Evolutionary conservation across 2,888 invertebrate species (phyloP), one percentile per base, ranked within the genome.

Genomic region (Endomychus coccineus): DNA sequence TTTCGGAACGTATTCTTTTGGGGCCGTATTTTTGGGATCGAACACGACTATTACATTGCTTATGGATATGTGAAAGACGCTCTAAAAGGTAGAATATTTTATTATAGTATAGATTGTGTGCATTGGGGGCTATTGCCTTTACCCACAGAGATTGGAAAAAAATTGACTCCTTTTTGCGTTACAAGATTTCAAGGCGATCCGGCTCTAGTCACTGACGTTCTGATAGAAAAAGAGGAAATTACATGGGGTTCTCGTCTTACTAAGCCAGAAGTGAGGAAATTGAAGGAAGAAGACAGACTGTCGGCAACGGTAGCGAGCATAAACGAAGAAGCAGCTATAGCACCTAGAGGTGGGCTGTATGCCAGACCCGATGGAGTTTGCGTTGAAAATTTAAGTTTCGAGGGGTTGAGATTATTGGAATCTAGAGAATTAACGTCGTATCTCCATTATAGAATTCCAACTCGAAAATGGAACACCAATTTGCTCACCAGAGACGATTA

Each of bases 1-100:
- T 89, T 90, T 61, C 66, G 71, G 10, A 76, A 78, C 57, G 75
- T 87, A 34, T 89, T 80, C 56, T 87, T 90, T 56, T 90, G 90
- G 88, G 92, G 91, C 0, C 79, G 81, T 57, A 79, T 92, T 33
- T 74, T 78, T 46, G 90, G 86, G 1, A 67, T 76, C 1, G 77
- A 78, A 45, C 72, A 72, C 11, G 89, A 90, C 63, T 92, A 92
- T 61, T 86, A 81, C 56, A 75, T 92, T 42, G 84, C 86, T 2
- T 86, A 79, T 54, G 91, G 92, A 9, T 79, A 81, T 46, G 68
- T 71, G 12, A 76, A 73, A 43, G 87, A 92, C 60, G 83, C 80
- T 33, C 61, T 90, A 24, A 61, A 67, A 12, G 80, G 81, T 37
- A 76, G 78, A 54, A 78, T 77, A 45, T 89, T 78, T 60, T 87